Percentiles rank a stretch among this genome's conserved stretches.
Evolutionary conservation across 1,140 invertebrate species (phyloP).

Genomic region (Drosophila arawakana): DNA sequence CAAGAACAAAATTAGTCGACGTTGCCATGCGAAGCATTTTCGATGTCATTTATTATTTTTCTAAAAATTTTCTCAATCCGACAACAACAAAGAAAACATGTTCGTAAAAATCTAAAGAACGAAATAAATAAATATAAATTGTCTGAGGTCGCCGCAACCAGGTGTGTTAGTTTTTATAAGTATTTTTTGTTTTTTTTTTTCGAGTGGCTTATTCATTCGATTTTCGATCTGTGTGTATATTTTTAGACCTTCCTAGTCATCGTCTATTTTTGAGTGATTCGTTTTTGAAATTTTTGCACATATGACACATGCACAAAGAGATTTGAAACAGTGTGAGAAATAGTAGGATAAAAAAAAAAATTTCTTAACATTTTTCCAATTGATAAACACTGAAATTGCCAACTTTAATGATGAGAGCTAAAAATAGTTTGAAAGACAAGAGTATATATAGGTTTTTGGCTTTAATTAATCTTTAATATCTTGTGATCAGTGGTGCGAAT

Average conservation of each 20-base stretch:
- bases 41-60: constrained; percentile 44
- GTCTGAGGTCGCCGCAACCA: constrained; percentile 56
- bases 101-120: not conserved
- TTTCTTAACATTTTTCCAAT: constrained; percentile 48
- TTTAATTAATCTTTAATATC: constrained; percentile 65
- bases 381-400: constrained; percentile 47
- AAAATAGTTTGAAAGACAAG: constrained; percentile 51
- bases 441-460: constrained; percentile 21
- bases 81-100: constrained; percentile 13
- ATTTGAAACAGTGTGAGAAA: not conserved
- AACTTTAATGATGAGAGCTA: constrained; percentile 49
- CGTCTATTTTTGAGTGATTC: constrained; percentile 71
- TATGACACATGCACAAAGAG: constrained; percentile 64
- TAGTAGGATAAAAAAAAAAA: not conserved
- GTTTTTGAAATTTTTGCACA: constrained; percentile 74
- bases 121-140: constrained; percentile 45
- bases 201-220: constrained; percentile 35
- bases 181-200: constrained; percentile 17
- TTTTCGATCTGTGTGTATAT: constrained; percentile 40
- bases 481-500: constrained; percentile 59
- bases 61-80: constrained; percentile 27
- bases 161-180: constrained; percentile 49
- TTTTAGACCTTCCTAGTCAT: constrained; percentile 71
- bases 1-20: constrained; percentile 53
- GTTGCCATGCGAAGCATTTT: constrained; percentile 47